Evolutionary conservation across 2,888 invertebrate genomes (phyloP).

Genomic region (Lithosia quadra): DNA sequence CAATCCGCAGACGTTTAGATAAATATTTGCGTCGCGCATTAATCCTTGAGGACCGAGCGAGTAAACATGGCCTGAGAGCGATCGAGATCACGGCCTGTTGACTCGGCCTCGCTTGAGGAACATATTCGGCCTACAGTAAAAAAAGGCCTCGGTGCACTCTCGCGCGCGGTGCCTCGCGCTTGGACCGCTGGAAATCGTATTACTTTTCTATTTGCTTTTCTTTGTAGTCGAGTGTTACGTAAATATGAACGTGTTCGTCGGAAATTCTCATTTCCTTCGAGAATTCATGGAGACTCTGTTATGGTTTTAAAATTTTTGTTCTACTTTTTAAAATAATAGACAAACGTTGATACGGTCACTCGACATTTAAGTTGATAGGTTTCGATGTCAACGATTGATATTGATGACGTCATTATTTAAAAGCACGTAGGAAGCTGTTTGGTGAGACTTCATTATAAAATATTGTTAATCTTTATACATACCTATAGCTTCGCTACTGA

Average conservation of each 20-base stretch:
- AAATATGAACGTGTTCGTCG: conserved; percentile 82
- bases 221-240: conserved; percentile 86
- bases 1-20: conserved; percentile 85
- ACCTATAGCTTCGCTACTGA: conserved; percentile 39
- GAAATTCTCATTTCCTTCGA: conserved; percentile 81
- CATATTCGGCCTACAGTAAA: conserved; percentile 61
- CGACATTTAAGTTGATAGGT: conserved; percentile 27
- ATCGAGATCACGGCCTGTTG: conserved; percentile 82
- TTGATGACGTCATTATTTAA: conserved; percentile 37
- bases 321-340: conserved; percentile 46
- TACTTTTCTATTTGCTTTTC: conserved; percentile 85
- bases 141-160: conserved; percentile 75
- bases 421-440: conserved; percentile 34
- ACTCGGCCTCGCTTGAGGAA: conserved; percentile 67
- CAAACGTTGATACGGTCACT: conserved; percentile 38
- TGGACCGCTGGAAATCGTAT: conserved; percentile 80
- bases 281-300: conserved; percentile 69
- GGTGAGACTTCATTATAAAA: conserved; percentile 36
- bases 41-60: conserved; percentile 79
- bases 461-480: conserved; percentile 41
- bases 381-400: conserved; percentile 18
- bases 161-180: conserved; percentile 59
- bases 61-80: conserved; percentile 74
- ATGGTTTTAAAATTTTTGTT: conserved; percentile 52
- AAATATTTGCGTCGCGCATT: conserved; percentile 86